A percentile compares a stretch with the other conserved stretches of the same genome.
phyloP scores from a whole-genome alignment of 2,113 vertebrate genomes.

The Pangasianodon hypophthalmus region DNA sequence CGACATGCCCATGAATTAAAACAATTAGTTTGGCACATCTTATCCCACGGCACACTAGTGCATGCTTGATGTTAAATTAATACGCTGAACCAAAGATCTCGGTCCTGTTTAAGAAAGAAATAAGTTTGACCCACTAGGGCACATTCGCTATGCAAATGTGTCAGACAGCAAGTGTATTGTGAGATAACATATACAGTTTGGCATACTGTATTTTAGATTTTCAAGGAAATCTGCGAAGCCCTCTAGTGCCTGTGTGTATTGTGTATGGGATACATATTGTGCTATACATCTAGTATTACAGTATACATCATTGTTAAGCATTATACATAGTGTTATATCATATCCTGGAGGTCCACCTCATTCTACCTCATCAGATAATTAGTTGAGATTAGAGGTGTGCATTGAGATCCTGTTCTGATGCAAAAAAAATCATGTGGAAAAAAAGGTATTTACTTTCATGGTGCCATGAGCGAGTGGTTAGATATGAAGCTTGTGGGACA shows the following conservation, averaged over 20 bases:
- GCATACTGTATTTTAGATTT: neutral
- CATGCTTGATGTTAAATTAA: constrained; percentile 26
- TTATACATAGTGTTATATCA: neutral
- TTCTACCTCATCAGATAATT: neutral
- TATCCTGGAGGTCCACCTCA: neutral
- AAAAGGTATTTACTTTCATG: neutral
- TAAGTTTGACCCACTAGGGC: neutral
- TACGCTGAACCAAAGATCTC: neutral
- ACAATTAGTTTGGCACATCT: constrained; percentile 26
- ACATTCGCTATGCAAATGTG: neutral
- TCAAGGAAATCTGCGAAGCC: neutral
- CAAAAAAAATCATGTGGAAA: neutral
- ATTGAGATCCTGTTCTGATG: neutral
- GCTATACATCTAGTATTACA: neutral
- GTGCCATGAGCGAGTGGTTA: neutral
- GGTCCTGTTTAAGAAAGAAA: constrained; percentile 10
- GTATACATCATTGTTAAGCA: neutral
- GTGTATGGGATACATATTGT: neutral
- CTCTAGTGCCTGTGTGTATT: neutral
- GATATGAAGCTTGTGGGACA: neutral
- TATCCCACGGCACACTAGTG: neutral
- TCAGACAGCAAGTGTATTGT: neutral
- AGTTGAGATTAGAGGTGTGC: neutral
- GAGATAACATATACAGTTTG: neutral
- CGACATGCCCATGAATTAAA: constrained; percentile 16